Evolutionary conservation across 92 coral and sea anemone genomes (phyloP), one percentile per base, ranked within the genome.

Genomic region (Meandrina meandrites): DNA sequence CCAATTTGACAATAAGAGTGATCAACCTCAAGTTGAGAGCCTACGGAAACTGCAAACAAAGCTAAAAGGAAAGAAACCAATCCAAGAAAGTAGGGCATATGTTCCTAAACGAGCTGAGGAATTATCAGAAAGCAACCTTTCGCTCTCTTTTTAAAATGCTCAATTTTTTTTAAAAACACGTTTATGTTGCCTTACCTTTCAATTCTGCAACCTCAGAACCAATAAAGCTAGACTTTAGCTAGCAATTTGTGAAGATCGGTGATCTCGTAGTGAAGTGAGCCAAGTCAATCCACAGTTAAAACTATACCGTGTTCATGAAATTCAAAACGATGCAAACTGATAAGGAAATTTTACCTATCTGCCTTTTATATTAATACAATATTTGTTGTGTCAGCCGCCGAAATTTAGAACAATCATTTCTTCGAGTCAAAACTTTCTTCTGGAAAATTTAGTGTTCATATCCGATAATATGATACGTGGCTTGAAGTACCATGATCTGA

Each of bases 321-420:
- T 1, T 58, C 31, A 79, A 57, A 58, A 57, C 40, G 71, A 57
- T 79, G n/a, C 71, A 79, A 79, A 79, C 35, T 56, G 71, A 79
- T 57, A 31, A 56, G 19, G 34, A 30, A 35, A 24, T 1, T 57
- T 79, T 34, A 56, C 83, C 50, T 57, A 34, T 34, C 83, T 34
- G 72, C 27, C 83, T 79, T 3, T 79, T 36, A 24, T 35, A 51
- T 34, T 60, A 51, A 35, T 36, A 36, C 70, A 60, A 56, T 35
- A 79, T 79, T 79, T 79, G 64, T 51, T 77, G 62, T 27, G 10
- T 77, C 62, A 77, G 83, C 1, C 6, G n/a, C 47, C 48, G 77
- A 72, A 72, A 72, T 28, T 19, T 57, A 34, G 24, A 58, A 58
- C 72, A 58, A 34, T 19, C 34, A 12, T n/a, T 4, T 32, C 19